These are phyloP conservation scores for Drosophila funebris DNA, from an alignment of 1,140 invertebrate species.

Conservation along the genomic window DNA sequence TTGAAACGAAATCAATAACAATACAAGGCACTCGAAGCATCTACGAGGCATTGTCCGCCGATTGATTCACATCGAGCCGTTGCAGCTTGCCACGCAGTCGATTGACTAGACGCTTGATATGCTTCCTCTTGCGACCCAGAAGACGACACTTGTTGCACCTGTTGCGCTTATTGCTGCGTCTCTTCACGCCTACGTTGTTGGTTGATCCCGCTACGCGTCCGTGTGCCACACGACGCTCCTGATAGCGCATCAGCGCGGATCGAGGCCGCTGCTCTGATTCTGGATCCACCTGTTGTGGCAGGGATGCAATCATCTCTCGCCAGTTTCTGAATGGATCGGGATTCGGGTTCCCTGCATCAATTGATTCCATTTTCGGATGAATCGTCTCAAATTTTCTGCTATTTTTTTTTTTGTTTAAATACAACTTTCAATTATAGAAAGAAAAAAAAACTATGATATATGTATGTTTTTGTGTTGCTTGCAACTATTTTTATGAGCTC, in stretches of 20 bases:
- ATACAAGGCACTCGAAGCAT: neutral
- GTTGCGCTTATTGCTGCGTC: neutral
- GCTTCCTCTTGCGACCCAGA: neutral
- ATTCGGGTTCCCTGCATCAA: neutral
- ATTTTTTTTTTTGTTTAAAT: too few species aligned
- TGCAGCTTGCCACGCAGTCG: neutral
- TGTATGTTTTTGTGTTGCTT: neutral
- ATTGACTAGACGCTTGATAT: neutral
- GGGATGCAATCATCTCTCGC: neutral
- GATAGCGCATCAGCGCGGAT: neutral
- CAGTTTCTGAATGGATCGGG: neutral
- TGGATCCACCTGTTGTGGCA: neutral
- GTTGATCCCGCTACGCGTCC: neutral
- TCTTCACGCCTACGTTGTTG: neutral
- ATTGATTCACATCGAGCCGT: neutral
- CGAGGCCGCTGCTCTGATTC: neutral
- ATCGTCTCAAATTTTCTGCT: neutral
- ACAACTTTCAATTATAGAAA: neutral
- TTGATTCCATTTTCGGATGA: neutral
- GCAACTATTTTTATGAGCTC: neutral
- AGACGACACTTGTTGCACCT: neutral
- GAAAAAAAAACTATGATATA: neutral
- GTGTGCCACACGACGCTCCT: neutral
- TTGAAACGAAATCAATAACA: neutral
- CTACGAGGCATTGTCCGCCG: neutral